Conservation (phyloP, 1,140 invertebrate genomes). For the Pachyrhynchus sulphureomaculatus region DNA sequence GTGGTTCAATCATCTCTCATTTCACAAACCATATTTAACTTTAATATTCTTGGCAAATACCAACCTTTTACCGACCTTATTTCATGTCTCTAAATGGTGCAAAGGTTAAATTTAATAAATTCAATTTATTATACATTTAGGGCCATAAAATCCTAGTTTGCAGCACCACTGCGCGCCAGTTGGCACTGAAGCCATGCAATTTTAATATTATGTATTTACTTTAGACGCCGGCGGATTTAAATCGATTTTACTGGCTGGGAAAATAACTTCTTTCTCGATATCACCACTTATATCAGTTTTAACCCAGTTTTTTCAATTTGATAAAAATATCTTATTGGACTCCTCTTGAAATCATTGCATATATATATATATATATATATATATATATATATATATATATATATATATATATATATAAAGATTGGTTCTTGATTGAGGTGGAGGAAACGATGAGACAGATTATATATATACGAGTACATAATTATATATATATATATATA, state of each 20-base stretch:
- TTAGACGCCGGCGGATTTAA: constrained; percentile 4
- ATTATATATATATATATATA: no score
- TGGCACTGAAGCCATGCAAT: constrained; percentile 19
- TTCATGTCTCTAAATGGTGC: constrained; percentile 7
- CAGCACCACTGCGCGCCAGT: constrained; percentile 19
- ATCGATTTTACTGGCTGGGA: constrained; percentile 9
- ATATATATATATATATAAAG: no score
- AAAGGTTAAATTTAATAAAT: constrained; percentile 24
- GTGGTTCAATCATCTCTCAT: no score
- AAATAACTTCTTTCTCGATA: constrained; percentile 5
- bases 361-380: no score
- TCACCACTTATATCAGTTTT: constrained; percentile 4
- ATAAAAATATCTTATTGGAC: background rate
- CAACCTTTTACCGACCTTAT: background rate
- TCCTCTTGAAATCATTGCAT: no score
- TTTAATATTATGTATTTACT: constrained; percentile 27
- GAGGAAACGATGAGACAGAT: no score
- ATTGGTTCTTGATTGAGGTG: no score
- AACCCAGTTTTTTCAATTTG: background rate
- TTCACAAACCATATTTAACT: no score
- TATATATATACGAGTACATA: no score
- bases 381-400: no score
- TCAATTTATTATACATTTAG: constrained; percentile 25
- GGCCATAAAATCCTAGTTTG: constrained; percentile 23
- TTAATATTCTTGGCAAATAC: no score